Conservation (phyloP, 2,113 vertebrate genomes). For the Atherinomorus stipes region DNA sequence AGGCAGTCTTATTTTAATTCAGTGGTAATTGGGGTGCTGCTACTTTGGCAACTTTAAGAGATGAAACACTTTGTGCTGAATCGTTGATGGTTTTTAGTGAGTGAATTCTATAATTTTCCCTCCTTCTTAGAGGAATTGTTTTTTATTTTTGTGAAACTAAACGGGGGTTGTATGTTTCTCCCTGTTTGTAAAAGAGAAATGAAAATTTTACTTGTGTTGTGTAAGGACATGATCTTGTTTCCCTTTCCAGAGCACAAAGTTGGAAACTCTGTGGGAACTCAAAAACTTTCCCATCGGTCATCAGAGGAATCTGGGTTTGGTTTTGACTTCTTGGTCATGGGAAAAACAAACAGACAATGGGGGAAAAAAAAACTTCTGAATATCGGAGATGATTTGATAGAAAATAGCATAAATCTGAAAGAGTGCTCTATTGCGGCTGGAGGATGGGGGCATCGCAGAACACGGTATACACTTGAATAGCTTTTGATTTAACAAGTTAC, state of each 20-base stretch:
- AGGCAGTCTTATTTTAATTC: not conserved
- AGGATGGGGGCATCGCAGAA: conserved; percentile 30
- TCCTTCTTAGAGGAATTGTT: not conserved
- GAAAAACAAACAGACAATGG: not conserved
- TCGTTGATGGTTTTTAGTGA: not conserved
- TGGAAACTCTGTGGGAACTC: conserved; percentile 9
- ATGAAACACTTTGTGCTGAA: not conserved
- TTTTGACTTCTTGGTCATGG: not conserved
- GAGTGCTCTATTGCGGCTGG: not conserved
- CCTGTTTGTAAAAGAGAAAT: not conserved
- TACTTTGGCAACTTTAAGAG: not conserved
- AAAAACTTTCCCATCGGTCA: not conserved
- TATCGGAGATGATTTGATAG: not conserved
- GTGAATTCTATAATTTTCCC: not conserved
- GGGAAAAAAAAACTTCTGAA: not conserved
- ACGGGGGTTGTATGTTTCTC: not conserved
- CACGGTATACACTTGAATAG: conserved; percentile 49
- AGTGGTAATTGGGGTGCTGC: not conserved
- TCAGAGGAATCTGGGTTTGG: not conserved
- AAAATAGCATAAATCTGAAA: not conserved
- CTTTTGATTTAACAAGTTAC: conserved; percentile 61
- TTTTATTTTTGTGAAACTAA: conserved; percentile 7
- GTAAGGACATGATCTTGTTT: too few relatives aligned
- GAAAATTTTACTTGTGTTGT: too few relatives aligned
- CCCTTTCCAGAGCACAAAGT: not conserved